Percentiles rank a stretch among this genome's conserved stretches.
Conservation (phyloP, 2,888 invertebrate species). For the Papilio protenor region DNA sequence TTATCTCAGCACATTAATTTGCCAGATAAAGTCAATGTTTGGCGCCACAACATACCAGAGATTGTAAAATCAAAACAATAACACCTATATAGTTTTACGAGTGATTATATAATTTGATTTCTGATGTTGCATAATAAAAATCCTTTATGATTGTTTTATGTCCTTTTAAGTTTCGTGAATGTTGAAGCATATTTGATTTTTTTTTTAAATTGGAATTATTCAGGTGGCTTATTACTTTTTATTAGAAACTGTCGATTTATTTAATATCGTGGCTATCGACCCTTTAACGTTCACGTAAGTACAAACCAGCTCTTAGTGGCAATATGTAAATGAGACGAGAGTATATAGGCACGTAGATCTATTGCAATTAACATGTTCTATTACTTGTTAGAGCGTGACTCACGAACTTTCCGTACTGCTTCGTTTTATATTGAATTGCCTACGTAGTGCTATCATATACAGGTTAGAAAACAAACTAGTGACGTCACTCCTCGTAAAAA, state of each 20-base stretch:
- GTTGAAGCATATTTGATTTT: neutral
- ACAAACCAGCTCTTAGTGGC: slow-evolving; percentile 26
- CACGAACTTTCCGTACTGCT: slow-evolving; percentile 49
- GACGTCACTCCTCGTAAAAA: neutral
- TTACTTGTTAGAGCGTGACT: slow-evolving; percentile 50
- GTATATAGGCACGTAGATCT: slow-evolving; percentile 40
- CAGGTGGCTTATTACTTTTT: neutral
- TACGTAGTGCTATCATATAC: neutral
- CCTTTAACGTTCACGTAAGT: neutral
- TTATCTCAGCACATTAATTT: slow-evolving; percentile 69
- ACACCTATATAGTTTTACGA: slow-evolving; percentile 31
- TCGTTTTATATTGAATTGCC: slow-evolving; percentile 28
- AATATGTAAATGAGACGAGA: slow-evolving; percentile 42
- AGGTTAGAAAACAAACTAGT: slow-evolving; percentile 7
- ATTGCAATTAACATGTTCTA: slow-evolving; percentile 49
- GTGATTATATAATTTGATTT: slow-evolving; percentile 7
- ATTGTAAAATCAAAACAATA: slow-evolving; percentile 24
- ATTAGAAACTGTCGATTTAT: neutral
- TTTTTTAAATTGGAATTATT: neutral
- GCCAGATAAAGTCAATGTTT: slow-evolving; percentile 55
- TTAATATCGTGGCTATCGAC: neutral
- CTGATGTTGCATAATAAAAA: neutral
- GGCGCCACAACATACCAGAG: slow-evolving; percentile 34
- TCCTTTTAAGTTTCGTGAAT: neutral
- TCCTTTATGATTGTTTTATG: slow-evolving; percentile 2